Evolutionary conservation across 2,797 vertebrate genomes (phyloP).

Genomic region (Lagocephalus sceleratus): DNA sequence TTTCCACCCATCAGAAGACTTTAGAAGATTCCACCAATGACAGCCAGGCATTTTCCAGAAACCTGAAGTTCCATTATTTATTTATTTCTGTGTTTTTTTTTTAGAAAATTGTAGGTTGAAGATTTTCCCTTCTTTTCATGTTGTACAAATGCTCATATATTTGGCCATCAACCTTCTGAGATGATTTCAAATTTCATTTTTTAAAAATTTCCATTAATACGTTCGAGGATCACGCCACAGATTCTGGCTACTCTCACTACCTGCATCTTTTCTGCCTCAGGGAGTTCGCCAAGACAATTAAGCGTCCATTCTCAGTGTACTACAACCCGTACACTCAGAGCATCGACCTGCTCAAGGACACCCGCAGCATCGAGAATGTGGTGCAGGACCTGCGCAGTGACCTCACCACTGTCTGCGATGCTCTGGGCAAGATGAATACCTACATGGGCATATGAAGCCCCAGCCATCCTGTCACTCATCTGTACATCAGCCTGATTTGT

Average conservation of each 20-base stretch:
- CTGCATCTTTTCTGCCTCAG: slow-evolving; percentile 53
- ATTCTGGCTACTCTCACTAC: neutral
- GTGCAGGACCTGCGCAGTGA: slow-evolving; percentile 93
- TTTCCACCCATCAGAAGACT: too few relatives aligned
- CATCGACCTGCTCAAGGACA: slow-evolving; percentile 93
- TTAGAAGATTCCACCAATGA: too few relatives aligned
- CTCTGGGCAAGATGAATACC: slow-evolving; percentile 95
- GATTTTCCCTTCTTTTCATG: too few relatives aligned
- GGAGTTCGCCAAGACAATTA: slow-evolving; percentile 94
- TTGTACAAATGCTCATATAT: too few relatives aligned
- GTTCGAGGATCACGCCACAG: too few relatives aligned
- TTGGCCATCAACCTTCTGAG: too few relatives aligned
- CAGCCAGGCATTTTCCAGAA: too few relatives aligned
- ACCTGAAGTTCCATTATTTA: too few relatives aligned
- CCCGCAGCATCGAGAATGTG: slow-evolving; percentile 90
- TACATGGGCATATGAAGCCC: slow-evolving; percentile 88
- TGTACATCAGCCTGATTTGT: neutral
- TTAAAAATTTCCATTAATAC: too few relatives aligned
- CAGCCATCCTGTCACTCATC: neutral
- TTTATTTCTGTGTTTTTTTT: too few relatives aligned
- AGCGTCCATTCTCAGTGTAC: slow-evolving; percentile 92
- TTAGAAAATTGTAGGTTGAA: too few relatives aligned
- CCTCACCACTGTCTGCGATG: slow-evolving; percentile 92
- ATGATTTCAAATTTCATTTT: too few relatives aligned
- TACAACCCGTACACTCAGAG: slow-evolving; percentile 97